Evolutionary conservation across 2,797 vertebrate species (phyloP), one percentile per base, ranked within the genome.

Genomic region (Erethizon dorsatum): DNA sequence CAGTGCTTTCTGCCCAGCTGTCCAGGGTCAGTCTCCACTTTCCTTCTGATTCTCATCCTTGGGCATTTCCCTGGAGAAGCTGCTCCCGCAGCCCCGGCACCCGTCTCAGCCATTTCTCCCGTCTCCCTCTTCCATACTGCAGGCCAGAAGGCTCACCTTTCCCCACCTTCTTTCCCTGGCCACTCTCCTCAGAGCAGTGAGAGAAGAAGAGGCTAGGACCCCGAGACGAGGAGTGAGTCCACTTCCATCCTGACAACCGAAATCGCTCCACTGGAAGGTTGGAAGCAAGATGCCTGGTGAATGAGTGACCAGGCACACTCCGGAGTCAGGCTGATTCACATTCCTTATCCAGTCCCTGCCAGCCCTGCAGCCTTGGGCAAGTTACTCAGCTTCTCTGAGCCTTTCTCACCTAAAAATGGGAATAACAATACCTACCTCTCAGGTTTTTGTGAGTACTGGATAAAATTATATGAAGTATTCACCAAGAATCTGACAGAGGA

Each of bases 381-480:
- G 33, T 77, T 89, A 50, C 82, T 87, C n/a, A 85, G n/a, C 41
- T 14, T 80, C 59, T 80, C 87, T 95, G 69, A 95, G 57, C n/a
- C 93, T 88, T 79, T 65, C 31, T 93, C 26, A 56, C 18, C 50
- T 17, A 15, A 79, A 91, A 90, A 61, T 57, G 50, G 31, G 59
- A 65, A 31, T 84, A 65, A 75, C 33, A 15, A 61, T 20, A 80
- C 26, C 54, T 87, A 4, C 63, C 9, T 84, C 65, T 84, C 56
- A 94, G 71, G 52, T 82, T 56, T 18, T 57, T 57, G 6, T 45
- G 28, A 88, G 33, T n/a, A 52, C 24, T 65, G 12, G 89, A 15
- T 71, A 54, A 78, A 31, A 17, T 63, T 88, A 63, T 59, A 1
- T 73, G 71, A 92, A 84, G 54, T 67, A 65, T 77, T 85, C 89